Base-by-base conservation (phyloP, 2,113 vertebrate genomes). In the Peromyscus leucopus region DNA sequence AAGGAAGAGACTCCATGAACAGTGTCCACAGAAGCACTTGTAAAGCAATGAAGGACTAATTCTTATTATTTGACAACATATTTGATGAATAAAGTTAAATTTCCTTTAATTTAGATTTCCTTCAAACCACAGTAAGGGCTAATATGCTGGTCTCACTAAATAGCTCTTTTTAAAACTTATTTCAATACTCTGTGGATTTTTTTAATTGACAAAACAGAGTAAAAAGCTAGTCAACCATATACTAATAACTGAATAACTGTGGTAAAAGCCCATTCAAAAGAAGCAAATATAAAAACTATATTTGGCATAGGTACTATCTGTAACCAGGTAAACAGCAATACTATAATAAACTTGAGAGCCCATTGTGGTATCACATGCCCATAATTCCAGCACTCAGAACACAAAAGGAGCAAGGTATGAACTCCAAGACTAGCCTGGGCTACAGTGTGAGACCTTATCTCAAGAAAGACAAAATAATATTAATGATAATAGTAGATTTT, bases 201-300 rank as follows among this genome's bases (percentile, higher is more conserved):
- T 88, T 71, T 88, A 90, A 83, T 11, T 26, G 57, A 65, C 39
- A 17, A 79, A 88, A 95, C 16, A 69, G 65, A 97, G 69, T 51
- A 7, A 74, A 96, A 92, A 7, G 10, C 67, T 93, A 83, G 7
- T 1, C 94, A 83, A 33, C n/a, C 65, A 80, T 75, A 82, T 67
- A 19, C 4, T 71, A 89, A 71, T 22, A 76, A 17, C 3, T 71
- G 48, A 33, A 46, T 75, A 89, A 92, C 31, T 42, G 86, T 71
- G 22, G 21, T 31, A 94, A 48, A 84, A 75, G 4, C 55, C 65
- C 36, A 84, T 74, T 95, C 39, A 96, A 90, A 80, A 78, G 33
- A 87, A 94, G 11, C 76, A 85, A 80, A 65, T n/a, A 72, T 55
- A 55, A 83, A 55, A 74, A 78, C 61, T 80, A 39, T 8, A 74